phyloP scores from a whole-genome alignment of 2,797 vertebrate species.

The Oceanodroma leucorhoa region DNA sequence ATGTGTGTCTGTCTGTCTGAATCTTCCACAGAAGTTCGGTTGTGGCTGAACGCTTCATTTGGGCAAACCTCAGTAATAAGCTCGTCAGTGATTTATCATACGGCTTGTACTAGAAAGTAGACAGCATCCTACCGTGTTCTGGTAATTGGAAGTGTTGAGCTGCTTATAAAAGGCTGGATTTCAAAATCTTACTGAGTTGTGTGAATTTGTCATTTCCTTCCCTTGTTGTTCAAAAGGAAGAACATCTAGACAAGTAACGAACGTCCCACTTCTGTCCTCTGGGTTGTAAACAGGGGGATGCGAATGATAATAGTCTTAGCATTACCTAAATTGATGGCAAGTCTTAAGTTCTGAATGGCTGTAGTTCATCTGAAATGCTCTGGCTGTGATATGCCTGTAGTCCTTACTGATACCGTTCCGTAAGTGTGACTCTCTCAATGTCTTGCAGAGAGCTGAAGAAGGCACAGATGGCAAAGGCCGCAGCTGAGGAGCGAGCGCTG shows the following conservation, averaged over 20 bases:
- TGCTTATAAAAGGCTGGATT: not conserved
- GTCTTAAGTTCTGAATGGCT: not conserved
- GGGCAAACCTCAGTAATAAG: not conserved
- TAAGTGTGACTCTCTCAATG: not conserved
- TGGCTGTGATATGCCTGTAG: not conserved
- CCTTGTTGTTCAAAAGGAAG: not conserved
- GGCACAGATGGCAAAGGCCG: conserved; percentile 92
- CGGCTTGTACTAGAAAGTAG: not conserved
- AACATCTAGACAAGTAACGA: not conserved
- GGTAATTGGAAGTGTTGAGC: not conserved
- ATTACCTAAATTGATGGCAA: not conserved
- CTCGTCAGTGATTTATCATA: not conserved
- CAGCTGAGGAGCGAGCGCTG: conserved; percentile 91
- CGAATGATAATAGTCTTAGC: accelerated
- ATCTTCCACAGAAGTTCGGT: not conserved
- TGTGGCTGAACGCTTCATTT: not conserved
- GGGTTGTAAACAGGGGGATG: not conserved
- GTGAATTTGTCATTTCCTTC: not conserved
- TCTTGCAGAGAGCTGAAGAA: conserved; percentile 92
- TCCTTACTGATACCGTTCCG: accelerated
- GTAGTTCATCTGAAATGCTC: not conserved
- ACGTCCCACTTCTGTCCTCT: not conserved
- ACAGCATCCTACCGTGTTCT: not conserved
- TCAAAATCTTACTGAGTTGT: not conserved
- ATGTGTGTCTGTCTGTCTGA: not conserved